These are phyloP conservation scores for Marronus borbonicus DNA, from an alignment of 2,888 invertebrate genomes.

Conservation along the genomic window DNA sequence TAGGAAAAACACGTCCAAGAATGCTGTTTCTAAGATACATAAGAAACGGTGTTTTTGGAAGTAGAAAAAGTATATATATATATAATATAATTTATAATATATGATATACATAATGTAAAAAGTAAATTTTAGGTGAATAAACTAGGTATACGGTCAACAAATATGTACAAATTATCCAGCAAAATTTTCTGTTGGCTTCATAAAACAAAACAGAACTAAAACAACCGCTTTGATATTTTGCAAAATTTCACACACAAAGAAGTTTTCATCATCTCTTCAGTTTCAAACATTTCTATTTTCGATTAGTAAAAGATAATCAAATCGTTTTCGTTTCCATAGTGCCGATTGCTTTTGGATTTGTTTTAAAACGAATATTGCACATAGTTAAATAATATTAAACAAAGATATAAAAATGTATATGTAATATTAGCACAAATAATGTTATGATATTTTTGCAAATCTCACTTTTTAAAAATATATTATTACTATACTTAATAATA, in stretches of 20 bases:
- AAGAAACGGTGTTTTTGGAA: conserved; percentile 52
- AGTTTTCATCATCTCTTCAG: not conserved
- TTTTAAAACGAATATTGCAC: conserved; percentile 43
- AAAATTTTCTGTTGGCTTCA: conserved; percentile 46
- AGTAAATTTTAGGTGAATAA: conserved; percentile 63
- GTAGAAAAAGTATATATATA: conserved; percentile 24
- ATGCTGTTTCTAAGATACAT: conserved; percentile 33
- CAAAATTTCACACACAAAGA: conserved; percentile 17
- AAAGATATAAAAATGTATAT: conserved; percentile 41
- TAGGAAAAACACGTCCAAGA: conserved; percentile 27
- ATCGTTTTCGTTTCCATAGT: conserved; percentile 27
- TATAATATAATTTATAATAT: conserved; percentile 57
- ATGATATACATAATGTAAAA: conserved; percentile 63
- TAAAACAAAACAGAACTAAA: conserved; percentile 32
- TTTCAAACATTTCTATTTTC: not conserved
- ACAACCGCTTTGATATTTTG: conserved; percentile 39
- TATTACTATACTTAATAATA: conserved; percentile 34
- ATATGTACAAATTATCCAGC: conserved; percentile 66
- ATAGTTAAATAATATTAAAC: conserved; percentile 48
- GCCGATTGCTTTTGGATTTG: conserved; percentile 38
- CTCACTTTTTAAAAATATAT: conserved; percentile 46
- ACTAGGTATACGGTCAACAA: conserved; percentile 69
- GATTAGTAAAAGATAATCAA: conserved; percentile 5
- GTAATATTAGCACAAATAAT: conserved; percentile 48
- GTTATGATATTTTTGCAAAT: conserved; percentile 50